phyloP scores from a whole-genome alignment of 2,797 vertebrate species.

The Ibycter americanus region DNA sequence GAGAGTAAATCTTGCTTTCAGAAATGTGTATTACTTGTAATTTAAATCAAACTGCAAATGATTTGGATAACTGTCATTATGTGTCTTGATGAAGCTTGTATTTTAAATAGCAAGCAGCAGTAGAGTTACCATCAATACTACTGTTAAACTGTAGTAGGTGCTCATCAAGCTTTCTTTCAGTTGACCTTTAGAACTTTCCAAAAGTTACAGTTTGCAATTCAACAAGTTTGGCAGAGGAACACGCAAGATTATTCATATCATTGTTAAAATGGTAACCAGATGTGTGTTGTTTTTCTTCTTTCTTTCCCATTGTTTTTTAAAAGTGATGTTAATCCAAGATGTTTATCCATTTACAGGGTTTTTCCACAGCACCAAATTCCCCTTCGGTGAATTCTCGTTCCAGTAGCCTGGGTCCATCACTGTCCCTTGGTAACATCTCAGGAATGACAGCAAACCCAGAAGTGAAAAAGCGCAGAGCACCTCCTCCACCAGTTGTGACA shows the following conservation, averaged over 20 bases:
- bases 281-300: slow-evolving; percentile 49
- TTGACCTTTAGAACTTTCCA: slow-evolving; percentile 55
- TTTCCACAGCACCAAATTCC: slow-evolving; percentile 76
- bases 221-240: slow-evolving; percentile 29
- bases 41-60: not conserved
- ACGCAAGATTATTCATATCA: slow-evolving; percentile 14
- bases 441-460: slow-evolving; percentile 82
- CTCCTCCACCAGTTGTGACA: slow-evolving; percentile 77
- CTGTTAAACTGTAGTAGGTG: not conserved
- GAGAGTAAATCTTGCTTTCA: not conserved
- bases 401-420: slow-evolving; percentile 82
- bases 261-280: slow-evolving; percentile 52
- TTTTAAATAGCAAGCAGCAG: not conserved
- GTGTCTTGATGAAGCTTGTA: not conserved
- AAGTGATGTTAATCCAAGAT: slow-evolving; percentile 30
- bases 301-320: not conserved
- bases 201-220: slow-evolving; percentile 48
- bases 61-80: not conserved
- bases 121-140: not conserved
- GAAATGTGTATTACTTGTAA: not conserved
- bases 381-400: slow-evolving; percentile 77
- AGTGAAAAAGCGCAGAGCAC: slow-evolving; percentile 90
- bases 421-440: slow-evolving; percentile 87
- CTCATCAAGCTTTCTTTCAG: slow-evolving; percentile 21
- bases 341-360: slow-evolving; percentile 76